A percentile compares a stretch with the other conserved stretches of the same genome.
These are phyloP conservation scores for Temnopleurus reevesii DNA, from an alignment of 53 echinoderm and acorn worm species.

Conservation along the genomic window DNA sequence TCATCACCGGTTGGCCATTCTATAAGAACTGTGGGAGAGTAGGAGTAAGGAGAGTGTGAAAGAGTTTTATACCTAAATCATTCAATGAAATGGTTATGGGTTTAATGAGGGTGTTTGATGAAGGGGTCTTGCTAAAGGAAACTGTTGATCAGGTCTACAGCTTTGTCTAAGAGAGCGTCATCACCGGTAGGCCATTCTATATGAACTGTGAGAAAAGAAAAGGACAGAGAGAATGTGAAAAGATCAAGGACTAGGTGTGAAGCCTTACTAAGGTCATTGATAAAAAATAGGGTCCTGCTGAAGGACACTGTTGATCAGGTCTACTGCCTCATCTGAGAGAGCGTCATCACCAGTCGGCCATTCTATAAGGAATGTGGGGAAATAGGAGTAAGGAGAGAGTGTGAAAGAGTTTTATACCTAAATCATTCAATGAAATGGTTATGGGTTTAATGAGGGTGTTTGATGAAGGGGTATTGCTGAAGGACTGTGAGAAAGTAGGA, in stretches of 20 bases:
- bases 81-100: too few relatives aligned
- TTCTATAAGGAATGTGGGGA: constrained; percentile 75
- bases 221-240: too few relatives aligned
- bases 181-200: constrained; percentile 98
- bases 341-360: constrained; percentile 98
- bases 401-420: too few relatives aligned
- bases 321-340: constrained; percentile 80
- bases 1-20: constrained; percentile 98
- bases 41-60: too few relatives aligned
- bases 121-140: constrained; percentile 86
- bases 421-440: too few relatives aligned
- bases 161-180: constrained; percentile 82
- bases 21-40: constrained; percentile 67
- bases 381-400: not conserved
- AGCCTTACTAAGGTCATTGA: too few relatives aligned
- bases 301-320: constrained; percentile 87
- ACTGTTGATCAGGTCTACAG: constrained; percentile 81
- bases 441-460: too few relatives aligned
- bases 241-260: too few relatives aligned
- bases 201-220: constrained; percentile 57
- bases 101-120: too few relatives aligned
- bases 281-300: constrained; percentile 82
- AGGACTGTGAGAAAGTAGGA: too few relatives aligned
- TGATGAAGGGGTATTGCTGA: too few relatives aligned
- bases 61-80: too few relatives aligned